Conservation (phyloP, 2,888 invertebrate genomes). For the Escarpia spicata region DNA sequence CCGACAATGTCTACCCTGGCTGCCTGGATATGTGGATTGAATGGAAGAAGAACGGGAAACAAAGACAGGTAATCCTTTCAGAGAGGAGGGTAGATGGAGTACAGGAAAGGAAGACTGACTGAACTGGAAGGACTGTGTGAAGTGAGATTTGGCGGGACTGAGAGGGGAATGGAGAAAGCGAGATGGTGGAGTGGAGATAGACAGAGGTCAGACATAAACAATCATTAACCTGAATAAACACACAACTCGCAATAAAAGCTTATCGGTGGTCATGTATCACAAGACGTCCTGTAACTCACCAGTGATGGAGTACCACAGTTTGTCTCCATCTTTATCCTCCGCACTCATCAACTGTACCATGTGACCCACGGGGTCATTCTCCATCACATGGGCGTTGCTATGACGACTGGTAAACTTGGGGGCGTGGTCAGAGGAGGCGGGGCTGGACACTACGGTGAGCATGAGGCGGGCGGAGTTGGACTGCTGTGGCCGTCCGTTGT, state of each 20-base stretch:
- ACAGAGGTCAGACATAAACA: no score
- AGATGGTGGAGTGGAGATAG: background rate
- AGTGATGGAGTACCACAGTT: conserved; percentile 89
- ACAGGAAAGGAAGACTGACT: no score
- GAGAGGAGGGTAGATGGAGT: no score
- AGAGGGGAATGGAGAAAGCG: background rate
- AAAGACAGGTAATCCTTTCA: background rate
- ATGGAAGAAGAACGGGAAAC: no score
- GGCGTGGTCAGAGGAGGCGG: conserved; percentile 67
- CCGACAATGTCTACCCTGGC: no score
- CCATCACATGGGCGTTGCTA: conserved; percentile 55
- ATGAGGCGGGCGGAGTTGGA: conserved; percentile 67
- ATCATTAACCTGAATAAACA: no score
- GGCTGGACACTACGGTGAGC: conserved; percentile 52
- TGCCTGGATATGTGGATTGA: no score
- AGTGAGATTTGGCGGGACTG: no score
- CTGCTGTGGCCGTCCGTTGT: conserved; percentile 50
- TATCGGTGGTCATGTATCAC: background rate
- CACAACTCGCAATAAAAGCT: no score
- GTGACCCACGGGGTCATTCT: conserved; percentile 82
- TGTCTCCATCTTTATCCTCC: conserved; percentile 84
- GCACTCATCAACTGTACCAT: conserved; percentile 87
- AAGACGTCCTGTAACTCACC: conserved; percentile 51
- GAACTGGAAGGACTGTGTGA: no score
- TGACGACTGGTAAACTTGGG: conserved; percentile 69